phyloP scores from a whole-genome alignment of 2,113 vertebrate species.

The Apteryx mantelli region DNA sequence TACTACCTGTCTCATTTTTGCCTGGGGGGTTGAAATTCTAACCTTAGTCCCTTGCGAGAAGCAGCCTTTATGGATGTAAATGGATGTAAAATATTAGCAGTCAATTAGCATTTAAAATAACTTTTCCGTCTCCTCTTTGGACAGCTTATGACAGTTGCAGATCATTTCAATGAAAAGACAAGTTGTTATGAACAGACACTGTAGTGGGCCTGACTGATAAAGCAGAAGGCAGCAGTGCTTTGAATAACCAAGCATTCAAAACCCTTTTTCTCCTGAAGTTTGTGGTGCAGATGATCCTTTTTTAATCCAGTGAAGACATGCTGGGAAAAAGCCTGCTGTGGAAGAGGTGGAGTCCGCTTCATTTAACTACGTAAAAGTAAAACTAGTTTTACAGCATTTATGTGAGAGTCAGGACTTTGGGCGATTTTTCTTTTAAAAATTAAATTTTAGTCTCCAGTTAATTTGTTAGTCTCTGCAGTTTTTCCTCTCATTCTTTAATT shows the following conservation, averaged over 20 bases:
- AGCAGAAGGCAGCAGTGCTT: not conserved
- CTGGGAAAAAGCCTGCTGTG: not conserved
- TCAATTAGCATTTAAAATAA: not conserved
- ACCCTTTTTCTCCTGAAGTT: not conserved
- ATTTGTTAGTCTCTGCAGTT: not conserved
- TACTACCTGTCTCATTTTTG: conserved; percentile 2
- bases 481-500: not conserved
- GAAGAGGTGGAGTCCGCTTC: not conserved
- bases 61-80: not conserved
- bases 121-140: conserved; percentile 4
- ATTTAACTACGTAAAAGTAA: not conserved
- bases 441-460: not conserved
- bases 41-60: not conserved
- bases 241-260: conserved; percentile 13
- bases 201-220: not conserved
- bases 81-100: conserved; percentile 21
- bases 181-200: conserved; percentile 4
- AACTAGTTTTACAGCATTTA: not conserved
- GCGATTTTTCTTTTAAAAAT: not conserved
- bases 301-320: not conserved
- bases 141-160: not conserved
- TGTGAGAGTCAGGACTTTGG: not conserved
- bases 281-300: not conserved
- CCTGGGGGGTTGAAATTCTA: conserved; percentile 30
- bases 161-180: not conserved